A percentile compares a stretch with the other conserved stretches of the same genome.
Conservation (phyloP, 2,888 invertebrate species). For the Spodoptera picta region DNA sequence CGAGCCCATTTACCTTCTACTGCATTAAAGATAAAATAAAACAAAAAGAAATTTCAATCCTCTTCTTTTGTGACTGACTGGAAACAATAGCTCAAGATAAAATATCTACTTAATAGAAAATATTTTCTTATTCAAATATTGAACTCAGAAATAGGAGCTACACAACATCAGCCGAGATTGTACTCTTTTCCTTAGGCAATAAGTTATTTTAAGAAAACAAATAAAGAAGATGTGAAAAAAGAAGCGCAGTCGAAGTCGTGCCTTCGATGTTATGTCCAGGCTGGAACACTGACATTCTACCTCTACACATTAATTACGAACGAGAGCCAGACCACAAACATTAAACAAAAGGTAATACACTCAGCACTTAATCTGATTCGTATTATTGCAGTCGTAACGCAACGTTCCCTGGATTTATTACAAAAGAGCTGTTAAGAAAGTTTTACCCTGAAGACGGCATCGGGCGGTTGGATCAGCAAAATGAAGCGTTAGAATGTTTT, state of each 20-base stretch:
- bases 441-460: conserved; percentile 72
- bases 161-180: conserved; percentile 6
- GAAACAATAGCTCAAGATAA: conserved; percentile 38
- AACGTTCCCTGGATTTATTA: conserved; percentile 83
- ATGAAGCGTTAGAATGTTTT: conserved; percentile 78
- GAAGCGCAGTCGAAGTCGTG: conserved; percentile 53
- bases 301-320: conserved; percentile 75
- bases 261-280: conserved; percentile 53
- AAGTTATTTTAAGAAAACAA: conserved; percentile 44
- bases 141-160: conserved; percentile 18
- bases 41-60: conserved; percentile 16
- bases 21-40: conserved; percentile 2
- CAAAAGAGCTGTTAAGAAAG: conserved; percentile 82
- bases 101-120: conserved; percentile 10
- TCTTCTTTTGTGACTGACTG: conserved; percentile 28
- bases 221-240: conserved; percentile 47
- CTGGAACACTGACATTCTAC: conserved; percentile 58
- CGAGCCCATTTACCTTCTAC: no score
- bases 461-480: conserved; percentile 77
- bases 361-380: conserved; percentile 81
- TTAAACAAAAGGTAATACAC: conserved; percentile 79
- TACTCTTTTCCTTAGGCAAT: conserved; percentile 29
- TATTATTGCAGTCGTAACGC: conserved; percentile 83
- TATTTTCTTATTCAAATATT: conserved; percentile 27
- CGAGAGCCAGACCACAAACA: conserved; percentile 67